A percentile compares a stretch with the other conserved stretches of the same genome.
Evolutionary conservation across 1,140 invertebrate species (phyloP).

Genomic region (Portunus trituberculatus): DNA sequence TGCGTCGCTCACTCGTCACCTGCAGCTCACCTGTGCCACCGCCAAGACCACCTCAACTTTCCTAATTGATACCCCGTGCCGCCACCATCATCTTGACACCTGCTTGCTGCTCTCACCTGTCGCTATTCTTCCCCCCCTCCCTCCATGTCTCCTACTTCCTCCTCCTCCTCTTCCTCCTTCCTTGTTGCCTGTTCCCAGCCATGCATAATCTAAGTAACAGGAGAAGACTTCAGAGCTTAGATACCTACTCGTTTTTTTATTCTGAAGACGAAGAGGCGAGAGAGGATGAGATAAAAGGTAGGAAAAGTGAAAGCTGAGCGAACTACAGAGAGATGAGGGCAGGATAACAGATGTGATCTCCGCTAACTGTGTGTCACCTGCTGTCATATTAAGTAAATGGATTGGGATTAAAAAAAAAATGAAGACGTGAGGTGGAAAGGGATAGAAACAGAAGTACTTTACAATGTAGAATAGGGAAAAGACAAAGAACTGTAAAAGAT

Average conservation of each 20-base stretch:
- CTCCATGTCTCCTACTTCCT: too few species aligned
- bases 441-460: too few species aligned
- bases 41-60: background rate
- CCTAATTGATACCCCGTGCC: background rate
- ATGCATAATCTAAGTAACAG: background rate
- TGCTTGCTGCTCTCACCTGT: background rate
- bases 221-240: background rate
- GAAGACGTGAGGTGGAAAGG: too few species aligned
- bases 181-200: background rate
- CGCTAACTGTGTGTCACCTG: too few species aligned
- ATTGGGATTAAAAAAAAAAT: too few species aligned
- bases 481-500: too few species aligned
- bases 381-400: too few species aligned
- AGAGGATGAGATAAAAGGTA: background rate
- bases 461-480: too few species aligned
- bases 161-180: background rate
- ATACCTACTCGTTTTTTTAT: background rate
- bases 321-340: too few species aligned
- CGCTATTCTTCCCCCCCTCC: too few species aligned
- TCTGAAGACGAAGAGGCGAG: background rate
- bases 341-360: too few species aligned
- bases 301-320: background rate
- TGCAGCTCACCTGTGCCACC: background rate
- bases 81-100: background rate
- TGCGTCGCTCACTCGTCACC: background rate